Conservation (phyloP, 2,797 vertebrate species). For the Microctenopoma steveboyesi region DNA sequence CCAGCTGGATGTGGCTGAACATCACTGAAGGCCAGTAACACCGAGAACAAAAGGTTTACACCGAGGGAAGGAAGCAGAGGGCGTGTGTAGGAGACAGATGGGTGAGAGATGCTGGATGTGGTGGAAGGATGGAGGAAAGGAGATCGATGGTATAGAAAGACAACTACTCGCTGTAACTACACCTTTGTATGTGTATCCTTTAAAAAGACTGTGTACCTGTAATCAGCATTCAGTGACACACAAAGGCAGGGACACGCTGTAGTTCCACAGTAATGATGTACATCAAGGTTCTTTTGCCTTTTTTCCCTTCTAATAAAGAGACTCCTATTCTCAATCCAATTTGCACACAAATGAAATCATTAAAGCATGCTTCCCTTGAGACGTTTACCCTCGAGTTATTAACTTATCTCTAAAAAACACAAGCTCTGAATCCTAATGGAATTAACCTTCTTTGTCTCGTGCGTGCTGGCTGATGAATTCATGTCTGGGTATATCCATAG, state of each 20-base stretch:
- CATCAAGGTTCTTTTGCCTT: constrained; percentile 46
- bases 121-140: constrained; percentile 15
- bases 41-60: constrained; percentile 48
- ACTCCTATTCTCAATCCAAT: constrained; percentile 80
- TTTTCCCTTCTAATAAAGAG: constrained; percentile 68
- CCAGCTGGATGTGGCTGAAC: constrained; percentile 48
- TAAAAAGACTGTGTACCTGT: constrained; percentile 34
- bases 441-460: constrained; percentile 69
- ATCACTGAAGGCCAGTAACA: constrained; percentile 38
- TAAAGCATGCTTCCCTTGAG: constrained; percentile 77
- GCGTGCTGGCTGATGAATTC: constrained; percentile 42
- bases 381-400: constrained; percentile 76
- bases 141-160: constrained; percentile 38
- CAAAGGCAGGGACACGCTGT: constrained; percentile 35
- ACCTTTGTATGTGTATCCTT: constrained; percentile 24
- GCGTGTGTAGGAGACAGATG: constrained; percentile 22
- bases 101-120: constrained; percentile 13
- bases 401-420: constrained; percentile 83
- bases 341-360: constrained; percentile 89
- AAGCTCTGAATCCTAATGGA: constrained; percentile 68
- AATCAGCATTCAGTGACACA: constrained; percentile 43
- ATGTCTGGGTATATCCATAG: constrained; percentile 22
- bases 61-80: constrained; percentile 2
- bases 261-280: constrained; percentile 63
- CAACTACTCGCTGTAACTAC: constrained; percentile 46